Base-by-base conservation (phyloP, 2,888 invertebrate species). In the Diaprepes abbreviatus region DNA sequence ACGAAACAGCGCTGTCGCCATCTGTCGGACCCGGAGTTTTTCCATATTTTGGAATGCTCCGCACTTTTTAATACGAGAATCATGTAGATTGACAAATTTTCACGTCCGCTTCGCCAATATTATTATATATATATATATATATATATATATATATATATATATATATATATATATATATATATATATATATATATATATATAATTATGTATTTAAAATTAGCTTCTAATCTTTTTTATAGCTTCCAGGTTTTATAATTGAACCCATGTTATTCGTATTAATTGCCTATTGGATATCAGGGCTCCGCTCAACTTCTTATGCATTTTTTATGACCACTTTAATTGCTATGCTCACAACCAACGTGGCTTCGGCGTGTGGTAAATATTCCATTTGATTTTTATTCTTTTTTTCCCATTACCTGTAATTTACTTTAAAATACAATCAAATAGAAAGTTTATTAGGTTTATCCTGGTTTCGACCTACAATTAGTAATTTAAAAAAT, bases 231-330 rank as follows among this genome's bases (percentile, higher is more conserved):
- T 69, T 73, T 80, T 83, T 68, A n/a, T 82, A 95, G 95, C 84
- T 94, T 70, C 97, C 97, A 4, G 94, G 94, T 31, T 88, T 95
- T 79, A 87, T 96, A 64, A 77, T 95, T 12, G 94, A 97, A 79
- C 94, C 97, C 0, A 79, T 93, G 3, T 79, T 96, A 59, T 97
- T 96, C 85, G 91, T 91, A 0, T 82, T 90, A 48, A 90, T 97
- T 76, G 89, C 93, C 65, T 97, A 97, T 84, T 96, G 93, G 92
- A 87, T 97, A 77, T 90, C 93, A 4, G 96, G 95, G n/a, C 85
- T 95, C 6, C 86, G 92, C 54, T 83, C 87, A 54, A 89, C 91
- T 0, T 72, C 88, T 9, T 90, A 90, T 79, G 92, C 93, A 6
- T 92, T 93, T 79, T 82, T 88, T 1, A 87, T 91, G 77, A 93